phyloP scores from a whole-genome alignment of 2,113 vertebrate species.

The Ceratotherium simum region DNA sequence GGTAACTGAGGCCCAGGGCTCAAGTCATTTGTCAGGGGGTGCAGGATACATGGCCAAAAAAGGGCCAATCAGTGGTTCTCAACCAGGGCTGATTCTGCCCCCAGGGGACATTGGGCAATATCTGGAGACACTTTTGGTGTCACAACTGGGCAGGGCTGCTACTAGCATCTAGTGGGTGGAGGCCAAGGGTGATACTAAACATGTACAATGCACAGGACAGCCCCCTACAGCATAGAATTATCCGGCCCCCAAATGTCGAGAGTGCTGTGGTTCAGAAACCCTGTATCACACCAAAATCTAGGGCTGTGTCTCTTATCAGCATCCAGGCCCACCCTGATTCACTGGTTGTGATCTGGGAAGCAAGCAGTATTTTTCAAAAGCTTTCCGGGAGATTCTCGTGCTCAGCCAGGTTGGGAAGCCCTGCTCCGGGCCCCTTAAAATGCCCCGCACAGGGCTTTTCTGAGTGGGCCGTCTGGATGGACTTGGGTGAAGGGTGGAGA shows the following conservation, averaged over 20 bases:
- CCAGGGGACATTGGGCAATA: background rate
- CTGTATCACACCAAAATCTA: accelerated
- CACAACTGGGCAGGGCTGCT: background rate
- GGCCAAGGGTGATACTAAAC: background rate
- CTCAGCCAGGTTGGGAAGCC: background rate
- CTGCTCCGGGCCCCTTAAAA: background rate
- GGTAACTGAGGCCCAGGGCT: background rate
- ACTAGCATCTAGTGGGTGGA: background rate
- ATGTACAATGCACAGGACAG: background rate
- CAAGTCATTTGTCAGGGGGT: background rate
- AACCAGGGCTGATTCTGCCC: background rate
- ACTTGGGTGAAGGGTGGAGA: background rate
- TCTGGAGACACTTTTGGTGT: background rate
- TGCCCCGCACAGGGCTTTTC: background rate
- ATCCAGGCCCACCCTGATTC: background rate
- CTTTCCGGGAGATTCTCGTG: background rate
- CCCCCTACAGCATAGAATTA: background rate
- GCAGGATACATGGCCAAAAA: background rate
- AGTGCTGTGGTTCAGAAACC: background rate
- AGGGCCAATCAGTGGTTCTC: background rate
- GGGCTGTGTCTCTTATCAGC: background rate
- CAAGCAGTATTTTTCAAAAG: background rate
- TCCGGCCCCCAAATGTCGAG: background rate
- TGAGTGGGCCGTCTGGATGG: background rate
- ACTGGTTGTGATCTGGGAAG: no score